Base-by-base conservation (phyloP, 2,888 invertebrate species). In the Branchellion lobata region DNA sequence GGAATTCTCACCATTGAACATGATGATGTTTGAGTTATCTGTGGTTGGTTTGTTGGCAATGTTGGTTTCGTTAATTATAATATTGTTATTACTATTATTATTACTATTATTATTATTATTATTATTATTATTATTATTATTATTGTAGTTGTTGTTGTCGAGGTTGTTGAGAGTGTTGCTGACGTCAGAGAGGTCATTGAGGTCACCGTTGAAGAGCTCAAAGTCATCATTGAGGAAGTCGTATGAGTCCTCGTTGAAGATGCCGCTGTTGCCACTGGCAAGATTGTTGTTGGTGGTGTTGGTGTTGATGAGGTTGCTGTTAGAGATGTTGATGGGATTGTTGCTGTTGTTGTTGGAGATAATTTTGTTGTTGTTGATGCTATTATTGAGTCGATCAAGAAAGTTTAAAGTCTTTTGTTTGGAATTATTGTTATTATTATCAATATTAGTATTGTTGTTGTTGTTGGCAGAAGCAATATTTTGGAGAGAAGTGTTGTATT, bases 171-270 rank as follows among this genome's bases (percentile, higher is more conserved):
- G 3, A 24, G 8, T 57, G 61, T 57, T 24, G 24, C 11, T 24
- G 61, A 57, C n/a, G 61, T 57, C 61, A 57, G 61, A 18, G 61
- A 57, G n/a, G 21, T 57, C 61, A n/a, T 57, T 57, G 5, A 57
- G 24, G 61, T 57, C 61, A 5, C 61, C 61, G 24, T 57, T n/a
- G 21, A 57, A 57, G 8, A 57, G 61, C 21, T 57, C 21, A n/a
- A 57, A 57, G n/a, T 57, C 61, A n/a, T 57, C 61, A n/a, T 3
- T 24, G 8, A 57, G n/a, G n/a, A 57, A 57, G 61, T 57, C 61
- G 21, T 24, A 57, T 5, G 61, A 57, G 21, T 57, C 61, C n/a
- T 57, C 61, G 14, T 40, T 40, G 40, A 40, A 40, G 14, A 40
- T 40, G 40, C 5, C 5, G 14, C 14, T 40, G 40, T 40, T 65